phyloP scores from a whole-genome alignment of 1,140 invertebrate species.

The Dendrolimus kikuchii region DNA sequence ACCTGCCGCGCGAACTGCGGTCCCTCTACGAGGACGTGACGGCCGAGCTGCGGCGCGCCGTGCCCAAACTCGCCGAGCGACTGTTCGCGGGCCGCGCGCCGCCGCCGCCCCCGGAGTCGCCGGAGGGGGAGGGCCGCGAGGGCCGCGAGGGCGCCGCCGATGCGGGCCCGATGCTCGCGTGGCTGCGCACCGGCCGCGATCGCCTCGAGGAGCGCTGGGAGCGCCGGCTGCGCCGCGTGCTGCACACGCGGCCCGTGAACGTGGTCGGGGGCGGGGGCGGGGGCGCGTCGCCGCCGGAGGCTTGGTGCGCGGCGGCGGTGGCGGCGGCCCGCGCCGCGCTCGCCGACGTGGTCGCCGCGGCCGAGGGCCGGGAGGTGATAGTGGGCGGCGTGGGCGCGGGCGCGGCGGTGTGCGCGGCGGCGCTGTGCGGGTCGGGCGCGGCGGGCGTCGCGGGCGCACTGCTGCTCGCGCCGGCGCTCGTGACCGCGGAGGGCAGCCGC shows the following conservation, averaged over 20 bases:
- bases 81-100: constrained; percentile 15
- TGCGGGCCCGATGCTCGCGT: constrained; percentile 25
- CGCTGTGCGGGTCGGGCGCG: constrained; percentile 10
- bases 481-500: constrained; percentile 31
- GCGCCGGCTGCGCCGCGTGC: constrained; percentile 24
- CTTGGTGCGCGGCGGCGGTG: constrained; percentile 13
- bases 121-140: constrained; percentile 3
- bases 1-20: constrained; percentile 17
- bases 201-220: constrained; percentile 25
- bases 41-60: constrained; percentile 24
- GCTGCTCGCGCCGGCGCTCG: constrained; percentile 32
- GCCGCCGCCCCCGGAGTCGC: constrained; percentile 6
- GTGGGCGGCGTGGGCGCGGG: constrained; percentile 26
- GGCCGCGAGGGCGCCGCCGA: constrained; percentile 12
- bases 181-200: constrained; percentile 23
- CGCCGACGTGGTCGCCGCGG: constrained; percentile 19
- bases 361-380: constrained; percentile 22
- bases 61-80: constrained; percentile 30
- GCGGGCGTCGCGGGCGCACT: constrained; percentile 12
- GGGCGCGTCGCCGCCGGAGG: constrained; percentile 8
- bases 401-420: constrained; percentile 20
- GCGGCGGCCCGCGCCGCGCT: constrained; percentile 17
- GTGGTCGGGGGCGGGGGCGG: not conserved
- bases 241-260: constrained; percentile 9
- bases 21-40: constrained; percentile 21